A percentile compares a stretch with the other conserved stretches of the same genome.
Evolutionary conservation across 2,113 vertebrate genomes (phyloP).

Genomic region (Chaetorhynchus papuensis): DNA sequence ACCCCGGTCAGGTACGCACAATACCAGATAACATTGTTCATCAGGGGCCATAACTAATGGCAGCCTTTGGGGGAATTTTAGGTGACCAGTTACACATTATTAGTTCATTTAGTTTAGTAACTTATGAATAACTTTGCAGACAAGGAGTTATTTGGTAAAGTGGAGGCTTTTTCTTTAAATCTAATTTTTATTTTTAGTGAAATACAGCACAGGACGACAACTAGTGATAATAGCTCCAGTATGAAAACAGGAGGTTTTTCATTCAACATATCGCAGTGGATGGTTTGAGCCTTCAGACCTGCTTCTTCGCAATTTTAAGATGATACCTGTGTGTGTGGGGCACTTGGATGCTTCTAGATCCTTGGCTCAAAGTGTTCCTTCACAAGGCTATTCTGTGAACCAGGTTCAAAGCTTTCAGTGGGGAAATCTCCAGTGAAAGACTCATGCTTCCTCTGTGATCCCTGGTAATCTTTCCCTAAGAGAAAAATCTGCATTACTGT

Average conservation of each 20-base stretch:
- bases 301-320: neutral
- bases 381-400: neutral
- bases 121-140: neutral
- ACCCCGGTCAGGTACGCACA: neutral
- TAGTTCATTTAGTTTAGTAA: neutral
- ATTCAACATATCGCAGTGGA: neutral
- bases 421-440: neutral
- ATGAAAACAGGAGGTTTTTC: neutral
- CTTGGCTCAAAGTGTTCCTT: neutral
- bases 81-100: neutral
- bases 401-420: neutral
- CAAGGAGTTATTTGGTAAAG: neutral
- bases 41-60: neutral
- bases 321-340: neutral
- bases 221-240: neutral
- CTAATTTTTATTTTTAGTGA: neutral
- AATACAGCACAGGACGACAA: neutral
- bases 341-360: neutral
- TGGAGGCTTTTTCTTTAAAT: neutral
- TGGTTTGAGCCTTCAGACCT: neutral
- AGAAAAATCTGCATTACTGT: constrained; percentile 7
- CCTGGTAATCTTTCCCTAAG: neutral
- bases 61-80: neutral
- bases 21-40: neutral
- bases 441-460: neutral